phyloP scores from a whole-genome alignment of 2,797 vertebrate genomes.

The Chrosomus eos region DNA sequence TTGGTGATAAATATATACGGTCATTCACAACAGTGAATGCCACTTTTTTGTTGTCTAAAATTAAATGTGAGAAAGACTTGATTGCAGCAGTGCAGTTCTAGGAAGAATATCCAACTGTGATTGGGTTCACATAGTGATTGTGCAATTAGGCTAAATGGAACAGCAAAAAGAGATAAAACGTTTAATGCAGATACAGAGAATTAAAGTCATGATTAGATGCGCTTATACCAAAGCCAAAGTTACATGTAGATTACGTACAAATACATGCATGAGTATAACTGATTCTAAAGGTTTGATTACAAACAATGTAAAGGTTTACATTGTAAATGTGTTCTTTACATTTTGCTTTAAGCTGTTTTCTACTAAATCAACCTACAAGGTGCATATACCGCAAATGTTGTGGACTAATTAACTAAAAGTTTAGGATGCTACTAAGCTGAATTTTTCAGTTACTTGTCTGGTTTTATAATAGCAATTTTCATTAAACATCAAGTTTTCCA shows the following conservation, averaged over 20 bases:
- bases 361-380: not conserved
- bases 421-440: not conserved
- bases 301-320: no score
- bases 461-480: not conserved
- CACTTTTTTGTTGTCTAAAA: constrained; percentile 1
- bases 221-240: not conserved
- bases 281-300: not conserved
- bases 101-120: not conserved
- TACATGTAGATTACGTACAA: not conserved
- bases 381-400: no score
- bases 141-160: constrained; percentile 10
- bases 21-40: not conserved
- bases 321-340: not conserved
- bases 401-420: not conserved
- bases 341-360: not conserved
- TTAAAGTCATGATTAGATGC: not conserved
- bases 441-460: not conserved
- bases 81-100: constrained; percentile 11
- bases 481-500: not conserved
- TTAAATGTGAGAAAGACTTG: constrained; percentile 11
- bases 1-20: constrained; percentile 25
- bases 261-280: not conserved
- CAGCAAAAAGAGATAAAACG: not conserved
- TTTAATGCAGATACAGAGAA: not conserved
- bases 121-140: constrained; percentile 20